Base-by-base conservation (phyloP, 2,888 invertebrate species). In the Thyatira batis region DNA sequence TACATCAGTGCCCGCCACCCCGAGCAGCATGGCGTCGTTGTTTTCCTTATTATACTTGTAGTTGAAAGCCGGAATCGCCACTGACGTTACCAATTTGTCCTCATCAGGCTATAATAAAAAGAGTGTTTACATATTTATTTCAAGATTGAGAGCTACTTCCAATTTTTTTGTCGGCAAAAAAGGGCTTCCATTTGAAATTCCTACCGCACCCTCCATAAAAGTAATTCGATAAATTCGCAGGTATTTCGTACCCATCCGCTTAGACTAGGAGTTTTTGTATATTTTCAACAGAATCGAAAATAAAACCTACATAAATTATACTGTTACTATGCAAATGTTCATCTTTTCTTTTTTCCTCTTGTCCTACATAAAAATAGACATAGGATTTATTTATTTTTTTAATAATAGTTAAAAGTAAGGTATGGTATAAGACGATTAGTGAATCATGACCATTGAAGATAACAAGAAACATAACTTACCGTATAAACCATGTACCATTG, bases 1-100 rank as follows among this genome's bases (percentile, higher is more conserved):
- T 27, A 98, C 96, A 79, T 98, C 98, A 0, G 98, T 98, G 0
- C 98, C 99, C 1, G 98, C 98, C 2, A 99, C 98, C 0, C 99
- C 99, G 25, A 99, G 92, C 50, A 99, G 89, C 69, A 95, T 94
- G 0, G 98, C 97, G 64, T 93, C 92, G 43, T 94, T 94, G 73
- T 93, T 73, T 57, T 93, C 92, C 63, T 92, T 85, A 58, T 94
- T 94, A 61, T 92, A 93, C 70, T 94, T 95, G 55, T 93, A 94
- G 86, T 98, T 96, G 79, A 97, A 98, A 0, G 98, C 98, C 0
- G 99, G 98, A 27, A 97, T 96, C 5, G 98, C 96, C 20, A 98
- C 97, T 0, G 98, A 97, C 43, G 97, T 98, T 88, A 98, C 95
- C 58, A 98, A 89, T 55, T 97, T 94, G 62, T 92, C 92, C 69